Conservation (phyloP, 2,888 invertebrate genomes). For the Timandra comae region DNA sequence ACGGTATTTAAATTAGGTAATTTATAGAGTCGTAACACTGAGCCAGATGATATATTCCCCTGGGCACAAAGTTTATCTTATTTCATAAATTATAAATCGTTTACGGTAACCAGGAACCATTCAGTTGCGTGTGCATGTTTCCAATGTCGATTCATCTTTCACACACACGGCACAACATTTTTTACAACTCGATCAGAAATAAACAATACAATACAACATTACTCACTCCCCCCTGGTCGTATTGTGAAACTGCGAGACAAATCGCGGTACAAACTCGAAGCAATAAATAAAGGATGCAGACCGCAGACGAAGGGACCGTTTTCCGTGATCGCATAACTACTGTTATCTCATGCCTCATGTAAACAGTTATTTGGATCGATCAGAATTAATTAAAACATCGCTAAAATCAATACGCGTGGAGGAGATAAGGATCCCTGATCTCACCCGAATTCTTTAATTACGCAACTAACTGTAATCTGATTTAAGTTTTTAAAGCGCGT, state of each 20-base stretch:
- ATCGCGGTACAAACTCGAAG: constrained; percentile 2
- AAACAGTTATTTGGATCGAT: constrained; percentile 32
- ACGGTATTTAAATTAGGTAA: too few species aligned
- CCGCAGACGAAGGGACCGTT: not conserved
- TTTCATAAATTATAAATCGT: too few species aligned
- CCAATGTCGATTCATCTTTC: not conserved
- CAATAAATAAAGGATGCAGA: too few species aligned
- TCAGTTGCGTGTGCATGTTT: not conserved
- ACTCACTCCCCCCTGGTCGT: constrained; percentile 9
- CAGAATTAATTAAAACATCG: constrained; percentile 34
- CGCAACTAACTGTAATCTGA: constrained; percentile 2
- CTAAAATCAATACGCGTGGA: constrained; percentile 19
- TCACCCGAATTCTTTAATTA: constrained; percentile 7
- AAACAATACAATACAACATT: constrained; percentile 12
- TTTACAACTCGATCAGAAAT: constrained; percentile 13
- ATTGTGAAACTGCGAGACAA: constrained; percentile 4
- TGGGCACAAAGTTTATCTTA: too few species aligned
- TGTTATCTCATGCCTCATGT: constrained; percentile 25
- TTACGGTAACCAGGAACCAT: not conserved
- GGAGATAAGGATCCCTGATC: constrained; percentile 4
- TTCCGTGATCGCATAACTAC: constrained; percentile 6
- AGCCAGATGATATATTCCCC: too few species aligned
- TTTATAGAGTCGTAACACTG: too few species aligned
- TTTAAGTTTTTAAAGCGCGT: not conserved
- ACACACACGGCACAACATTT: not conserved